Base-by-base conservation (phyloP, 2,797 vertebrate species). In the Enteromius argenteus region DNA sequence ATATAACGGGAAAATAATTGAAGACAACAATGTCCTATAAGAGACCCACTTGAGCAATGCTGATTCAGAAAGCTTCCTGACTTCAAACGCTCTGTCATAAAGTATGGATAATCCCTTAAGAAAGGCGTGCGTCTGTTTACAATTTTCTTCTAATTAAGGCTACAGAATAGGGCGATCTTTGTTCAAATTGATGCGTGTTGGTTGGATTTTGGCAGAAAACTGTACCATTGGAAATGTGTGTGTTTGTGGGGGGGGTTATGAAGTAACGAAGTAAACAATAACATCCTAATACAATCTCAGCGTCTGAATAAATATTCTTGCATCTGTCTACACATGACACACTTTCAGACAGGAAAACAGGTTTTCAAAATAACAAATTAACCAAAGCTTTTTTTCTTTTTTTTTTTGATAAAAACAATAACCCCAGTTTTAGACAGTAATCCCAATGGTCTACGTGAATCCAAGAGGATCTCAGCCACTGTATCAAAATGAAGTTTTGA, bases 11-110 rank as follows among this genome's bases (percentile, higher is more conserved):
- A 92, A 95, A 95, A 95, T 96, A 96, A 96, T 95, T 96, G 95
- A 96, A 94, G 94, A 93, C 94, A 96, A 95, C 95, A 94, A 94
- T 93, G 94, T 95, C 92, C 94, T 94, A 93, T 95, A 95, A 94
- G 93, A 94, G 94, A 91, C 91, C 67, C 89, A 90, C 88, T 93
- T 84, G 84, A 93, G 90, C 92, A 86, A 87, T 91, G 94, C 95
- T 95, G 95, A 95, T 94, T 95, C 95, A 93, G 93, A 94, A 92
- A 90, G 90, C 91, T 91, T 92, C 90, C 90, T 88, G 94, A 95
- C 95, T 95, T 96, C 95, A 96, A 95, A 96, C 94, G 91, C 89
- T 91, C 92, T 88, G 90, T 95, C 94, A 96, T 95, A 94, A 95
- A 96, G 93, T 94, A 94, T 94, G 92, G 92, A 95, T 95, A 94